Percentiles rank a stretch among this genome's conserved stretches.
phyloP scores from a whole-genome alignment of 1,140 invertebrate genomes.

The Saxidomus purpurata region DNA sequence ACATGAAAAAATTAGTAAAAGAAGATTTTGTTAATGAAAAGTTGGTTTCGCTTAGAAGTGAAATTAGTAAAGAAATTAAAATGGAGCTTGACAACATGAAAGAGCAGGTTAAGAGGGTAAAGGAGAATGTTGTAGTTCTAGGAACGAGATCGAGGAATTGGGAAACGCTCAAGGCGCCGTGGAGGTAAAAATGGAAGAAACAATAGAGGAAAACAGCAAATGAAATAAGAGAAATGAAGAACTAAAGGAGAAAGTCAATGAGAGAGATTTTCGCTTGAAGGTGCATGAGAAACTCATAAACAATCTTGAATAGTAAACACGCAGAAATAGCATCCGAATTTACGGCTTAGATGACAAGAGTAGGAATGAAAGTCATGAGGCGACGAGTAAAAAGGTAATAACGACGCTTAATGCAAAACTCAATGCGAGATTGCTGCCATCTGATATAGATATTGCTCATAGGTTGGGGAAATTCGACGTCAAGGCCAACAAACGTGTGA shows the following conservation, averaged over 20 bases:
- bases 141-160: neutral
- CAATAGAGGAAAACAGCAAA: too few species aligned
- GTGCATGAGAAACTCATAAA: neutral
- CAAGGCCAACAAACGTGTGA: neutral
- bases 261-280: too few species aligned
- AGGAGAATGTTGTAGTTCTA: neutral
- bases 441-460: constrained; percentile 27
- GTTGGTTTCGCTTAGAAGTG: neutral
- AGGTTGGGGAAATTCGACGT: neutral
- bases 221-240: too few species aligned
- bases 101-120: neutral
- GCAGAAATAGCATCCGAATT: neutral
- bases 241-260: neutral
- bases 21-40: neutral
- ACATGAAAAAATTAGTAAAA: too few species aligned
- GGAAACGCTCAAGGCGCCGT: neutral
- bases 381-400: neutral
- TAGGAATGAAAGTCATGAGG: neutral
- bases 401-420: neutral
- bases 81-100: neutral
- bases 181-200: neutral
- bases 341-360: neutral
- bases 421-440: neutral
- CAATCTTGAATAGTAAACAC: constrained; percentile 14
- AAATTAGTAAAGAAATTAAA: neutral